Base-by-base conservation (phyloP, 1,140 invertebrate genomes). In the Caenorhabditis briggsae region DNA sequence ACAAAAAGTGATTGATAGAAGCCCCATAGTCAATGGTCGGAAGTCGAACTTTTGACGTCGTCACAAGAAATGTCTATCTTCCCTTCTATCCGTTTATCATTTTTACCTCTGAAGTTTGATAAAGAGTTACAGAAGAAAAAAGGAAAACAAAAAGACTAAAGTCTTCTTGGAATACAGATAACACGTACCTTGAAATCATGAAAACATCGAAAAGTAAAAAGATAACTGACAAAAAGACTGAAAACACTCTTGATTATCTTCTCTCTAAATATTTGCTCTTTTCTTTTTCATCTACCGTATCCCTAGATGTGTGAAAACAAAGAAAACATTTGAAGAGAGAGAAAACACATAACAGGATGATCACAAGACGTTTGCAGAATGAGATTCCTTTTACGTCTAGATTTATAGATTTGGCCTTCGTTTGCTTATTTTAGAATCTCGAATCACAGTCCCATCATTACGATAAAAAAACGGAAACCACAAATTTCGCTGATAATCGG, bases 351-450 rank as follows among this genome's bases (percentile, higher is more conserved):
- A 23, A 50, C 46, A 50, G 14, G 46, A 50, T 53, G 46, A 78
- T 78, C 70, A 78, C 70, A 78, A 78, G 70, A 50, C 20, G 50
- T 78, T 14, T 50, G 70, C 70, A 78, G 33, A 78, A 50, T 41
- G 41, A 7, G 7, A 14, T 46, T 48, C 43, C 33, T 65, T 25
- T 7, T 65, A 6, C 25, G 9, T 48, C 70, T 78, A 78, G 46
- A 78, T 78, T 78, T 78, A 78, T 78, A 78, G 70, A 78, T 78
- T 78, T 78, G 70, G 70, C 70, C 70, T 78, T 78, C 70, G 70
- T 8, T 50, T 50, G 43, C 46, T 50, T 50, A 50, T 78, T 78
- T 78, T 78, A 78, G 70, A 78, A 20, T 78, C 70, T 33, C 65
- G 20, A 20, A 11, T 33, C 18, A 14, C 61, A 33, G 33, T 18